A percentile compares a stretch with the other conserved stretches of the same genome.
These are phyloP conservation scores for Camelus dromedarius DNA, from an alignment of 2,113 vertebrate genomes.

Conservation along the genomic window DNA sequence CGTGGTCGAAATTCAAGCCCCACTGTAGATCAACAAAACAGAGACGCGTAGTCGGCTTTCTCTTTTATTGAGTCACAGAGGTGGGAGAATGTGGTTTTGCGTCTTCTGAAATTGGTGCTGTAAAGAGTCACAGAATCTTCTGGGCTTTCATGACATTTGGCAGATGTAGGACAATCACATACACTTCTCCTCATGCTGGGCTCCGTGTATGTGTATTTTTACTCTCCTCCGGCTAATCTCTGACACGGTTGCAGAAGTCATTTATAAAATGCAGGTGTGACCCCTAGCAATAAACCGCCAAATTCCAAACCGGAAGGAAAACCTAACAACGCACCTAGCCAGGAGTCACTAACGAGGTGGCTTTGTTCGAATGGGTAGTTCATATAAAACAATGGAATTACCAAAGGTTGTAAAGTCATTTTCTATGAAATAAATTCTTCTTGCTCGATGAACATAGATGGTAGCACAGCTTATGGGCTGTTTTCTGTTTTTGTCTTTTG, in stretches of 20 bases:
- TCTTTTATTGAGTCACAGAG: not conserved
- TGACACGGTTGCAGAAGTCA: constrained; percentile 31
- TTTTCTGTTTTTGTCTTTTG: not conserved
- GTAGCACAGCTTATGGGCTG: not conserved
- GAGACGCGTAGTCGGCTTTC: not conserved
- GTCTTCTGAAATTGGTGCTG: not conserved
- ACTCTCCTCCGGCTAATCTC: not conserved
- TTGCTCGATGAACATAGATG: not conserved
- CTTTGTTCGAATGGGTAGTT: not conserved
- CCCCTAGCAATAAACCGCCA: not conserved
- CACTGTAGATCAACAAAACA: not conserved
- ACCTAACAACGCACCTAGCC: not conserved
- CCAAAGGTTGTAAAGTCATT: not conserved
- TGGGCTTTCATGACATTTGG: not conserved
- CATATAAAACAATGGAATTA: not conserved
- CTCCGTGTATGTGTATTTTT: not conserved
- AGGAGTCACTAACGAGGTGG: not conserved
- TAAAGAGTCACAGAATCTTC: not conserved
- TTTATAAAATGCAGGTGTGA: not conserved
- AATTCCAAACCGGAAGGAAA: not conserved
- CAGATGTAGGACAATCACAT: not conserved
- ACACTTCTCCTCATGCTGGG: not conserved
- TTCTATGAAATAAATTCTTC: not conserved
- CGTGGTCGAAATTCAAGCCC: not conserved
- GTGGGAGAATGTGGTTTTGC: not conserved